Percentiles rank a stretch among this genome's conserved stretches.
Evolutionary conservation across 2,888 invertebrate genomes (phyloP).

Genomic region (Clostera curtula): DNA sequence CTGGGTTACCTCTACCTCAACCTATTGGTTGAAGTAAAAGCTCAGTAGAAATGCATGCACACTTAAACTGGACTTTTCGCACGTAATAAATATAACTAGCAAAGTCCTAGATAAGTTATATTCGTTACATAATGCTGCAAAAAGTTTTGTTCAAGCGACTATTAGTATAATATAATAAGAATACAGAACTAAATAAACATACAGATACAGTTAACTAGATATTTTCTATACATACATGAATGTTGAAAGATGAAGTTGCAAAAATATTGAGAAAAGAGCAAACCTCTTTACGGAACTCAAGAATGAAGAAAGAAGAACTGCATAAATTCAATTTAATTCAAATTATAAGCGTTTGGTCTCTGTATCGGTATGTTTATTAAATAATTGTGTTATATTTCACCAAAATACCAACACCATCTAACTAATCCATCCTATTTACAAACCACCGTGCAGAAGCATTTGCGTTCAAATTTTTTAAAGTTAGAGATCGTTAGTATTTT

Average conservation of each 20-base stretch:
- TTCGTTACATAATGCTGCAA: constrained; percentile 47
- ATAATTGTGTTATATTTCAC: constrained; percentile 52
- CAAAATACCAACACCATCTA: constrained; percentile 74
- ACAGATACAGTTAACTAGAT: constrained; percentile 23
- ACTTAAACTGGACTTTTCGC: constrained; percentile 61
- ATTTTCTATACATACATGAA: constrained; percentile 1
- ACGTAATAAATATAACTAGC: constrained; percentile 26
- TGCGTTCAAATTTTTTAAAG: constrained; percentile 27
- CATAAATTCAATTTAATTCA: not conserved
- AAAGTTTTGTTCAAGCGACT: constrained; percentile 57
- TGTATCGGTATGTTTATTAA: constrained; percentile 51
- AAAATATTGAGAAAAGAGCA: constrained; percentile 1
- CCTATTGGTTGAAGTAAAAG: constrained; percentile 67
- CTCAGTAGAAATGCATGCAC: constrained; percentile 64
- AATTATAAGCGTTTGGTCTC: too few species aligned
- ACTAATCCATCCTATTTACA: constrained; percentile 35
- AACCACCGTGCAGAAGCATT: constrained; percentile 48
- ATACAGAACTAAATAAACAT: constrained; percentile 49
- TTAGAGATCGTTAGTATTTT: constrained; percentile 71
- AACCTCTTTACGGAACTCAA: constrained; percentile 4
- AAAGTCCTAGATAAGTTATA: too few species aligned
- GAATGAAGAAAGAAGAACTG: constrained; percentile 4
- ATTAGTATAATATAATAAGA: constrained; percentile 33
- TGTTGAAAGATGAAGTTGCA: too few species aligned
- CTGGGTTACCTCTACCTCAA: constrained; percentile 41